These are phyloP conservation scores for Axis porcinus DNA, from an alignment of 2,113 vertebrate genomes.

Conservation along the genomic window DNA sequence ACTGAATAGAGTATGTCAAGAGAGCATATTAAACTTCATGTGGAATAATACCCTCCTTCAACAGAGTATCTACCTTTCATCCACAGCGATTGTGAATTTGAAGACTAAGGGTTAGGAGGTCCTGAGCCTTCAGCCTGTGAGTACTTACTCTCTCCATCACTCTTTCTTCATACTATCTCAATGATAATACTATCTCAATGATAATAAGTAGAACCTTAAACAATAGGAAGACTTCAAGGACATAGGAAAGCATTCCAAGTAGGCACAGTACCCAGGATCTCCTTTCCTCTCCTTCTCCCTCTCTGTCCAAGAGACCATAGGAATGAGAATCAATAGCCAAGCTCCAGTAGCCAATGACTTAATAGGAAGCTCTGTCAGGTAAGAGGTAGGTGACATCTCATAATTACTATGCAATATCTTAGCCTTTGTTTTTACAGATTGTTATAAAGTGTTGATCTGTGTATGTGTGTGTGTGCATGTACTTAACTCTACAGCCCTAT, in stretches of 20 bases:
- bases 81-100: not conserved
- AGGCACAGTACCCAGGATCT: not conserved
- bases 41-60: not conserved
- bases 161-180: not conserved
- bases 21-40: not conserved
- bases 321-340: not conserved
- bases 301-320: not conserved
- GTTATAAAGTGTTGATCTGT: not conserved
- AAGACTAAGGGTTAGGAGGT: not conserved
- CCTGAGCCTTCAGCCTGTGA: not conserved
- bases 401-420: not conserved
- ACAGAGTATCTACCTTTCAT: not conserved
- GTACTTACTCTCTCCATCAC: not conserved
- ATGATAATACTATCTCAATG: not conserved
- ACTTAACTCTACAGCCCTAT: not conserved
- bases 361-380: not conserved
- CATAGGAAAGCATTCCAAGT: not conserved
- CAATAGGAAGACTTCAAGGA: not conserved
- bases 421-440: not conserved
- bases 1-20: not conserved
- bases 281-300: not conserved
- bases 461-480: not conserved
- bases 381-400: not conserved
- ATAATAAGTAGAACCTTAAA: slow-evolving; percentile 2
- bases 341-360: not conserved